Base-by-base conservation (phyloP, 2,888 invertebrate species). In the Drosophila koepferae region DNA sequence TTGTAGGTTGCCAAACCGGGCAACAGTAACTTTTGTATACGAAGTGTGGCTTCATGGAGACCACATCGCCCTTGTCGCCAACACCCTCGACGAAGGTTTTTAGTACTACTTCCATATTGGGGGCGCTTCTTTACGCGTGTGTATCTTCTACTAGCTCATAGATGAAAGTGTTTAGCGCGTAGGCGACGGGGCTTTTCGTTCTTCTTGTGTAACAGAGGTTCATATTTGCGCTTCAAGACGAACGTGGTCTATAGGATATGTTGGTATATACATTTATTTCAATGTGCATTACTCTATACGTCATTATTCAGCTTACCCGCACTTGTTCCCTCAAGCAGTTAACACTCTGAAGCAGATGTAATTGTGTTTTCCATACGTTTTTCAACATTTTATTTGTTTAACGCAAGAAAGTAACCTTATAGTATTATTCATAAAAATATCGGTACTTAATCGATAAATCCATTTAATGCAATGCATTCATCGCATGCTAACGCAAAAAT, bases 1-100 rank as follows among this genome's bases (percentile, higher is more conserved):
- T 18, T 96, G 93, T 98, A 98, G 0, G 96, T 96, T 3, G 97
- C 98, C 61, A 96, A 91, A 1, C 96, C 96, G 4, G 97, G 96
- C 61, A 98, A 91, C 7, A 98, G 92, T 23, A 96, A 94, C 36
- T 95, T 93, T 95, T 94, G 85, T 98, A 97, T 0, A 96, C 98
- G 81, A 94, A 93, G 36, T 92, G 91, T 1, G 96, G 95, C 36
- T 94, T 94, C 20, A 98, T 91, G 1, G 94, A 93, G 0, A 98
- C 94, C 43, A 95, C 91, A 71, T 98, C 96, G 0, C 98, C 98
- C 68, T 94, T 93, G 83, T 95, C 94, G 0, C 98, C 98, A 61
- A 97, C 91, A 86, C 96, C 96, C 89, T 96, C 95, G 3, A 97
- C 96, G 92, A 95, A 95, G 28, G 95, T 93, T 48, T 94, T 96